These are phyloP conservation scores for Andrena fulva DNA, from an alignment of 2,888 invertebrate genomes.

Conservation along the genomic window DNA sequence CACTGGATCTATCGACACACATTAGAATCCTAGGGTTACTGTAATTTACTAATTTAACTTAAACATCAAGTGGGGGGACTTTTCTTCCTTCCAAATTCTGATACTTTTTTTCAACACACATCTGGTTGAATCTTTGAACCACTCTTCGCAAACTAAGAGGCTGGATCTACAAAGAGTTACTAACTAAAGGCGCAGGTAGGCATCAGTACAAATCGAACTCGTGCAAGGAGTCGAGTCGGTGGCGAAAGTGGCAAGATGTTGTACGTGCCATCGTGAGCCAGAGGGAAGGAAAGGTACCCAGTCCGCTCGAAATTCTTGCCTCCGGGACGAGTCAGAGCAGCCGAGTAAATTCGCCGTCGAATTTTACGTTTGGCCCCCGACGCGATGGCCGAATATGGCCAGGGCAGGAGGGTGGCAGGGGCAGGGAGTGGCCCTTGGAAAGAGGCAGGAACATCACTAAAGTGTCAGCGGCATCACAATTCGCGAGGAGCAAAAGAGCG, in stretches of 20 bases:
- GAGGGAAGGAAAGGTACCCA: neutral
- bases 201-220: too few species aligned
- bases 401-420: constrained; percentile 33
- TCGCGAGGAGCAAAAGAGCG: constrained; percentile 82
- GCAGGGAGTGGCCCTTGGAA: constrained; percentile 50
- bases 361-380: constrained; percentile 63
- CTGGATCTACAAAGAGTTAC: too few species aligned
- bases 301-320: constrained; percentile 44
- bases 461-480: constrained; percentile 85
- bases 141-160: too few species aligned
- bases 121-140: too few species aligned
- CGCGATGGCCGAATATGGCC: constrained; percentile 68
- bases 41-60: too few species aligned
- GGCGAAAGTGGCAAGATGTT: neutral
- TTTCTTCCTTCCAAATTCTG: too few species aligned
- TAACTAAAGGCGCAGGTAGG: too few species aligned
- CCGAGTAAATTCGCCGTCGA: constrained; percentile 64
- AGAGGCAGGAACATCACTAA: constrained; percentile 83
- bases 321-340: constrained; percentile 11
- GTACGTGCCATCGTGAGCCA: neutral
- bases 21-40: too few species aligned
- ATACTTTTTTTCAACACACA: too few species aligned
- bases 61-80: too few species aligned
- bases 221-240: neutral
- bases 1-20: too few species aligned